Evolutionary conservation across 2,113 vertebrate species (phyloP).

Genomic region (Lepidothrix coronata): DNA sequence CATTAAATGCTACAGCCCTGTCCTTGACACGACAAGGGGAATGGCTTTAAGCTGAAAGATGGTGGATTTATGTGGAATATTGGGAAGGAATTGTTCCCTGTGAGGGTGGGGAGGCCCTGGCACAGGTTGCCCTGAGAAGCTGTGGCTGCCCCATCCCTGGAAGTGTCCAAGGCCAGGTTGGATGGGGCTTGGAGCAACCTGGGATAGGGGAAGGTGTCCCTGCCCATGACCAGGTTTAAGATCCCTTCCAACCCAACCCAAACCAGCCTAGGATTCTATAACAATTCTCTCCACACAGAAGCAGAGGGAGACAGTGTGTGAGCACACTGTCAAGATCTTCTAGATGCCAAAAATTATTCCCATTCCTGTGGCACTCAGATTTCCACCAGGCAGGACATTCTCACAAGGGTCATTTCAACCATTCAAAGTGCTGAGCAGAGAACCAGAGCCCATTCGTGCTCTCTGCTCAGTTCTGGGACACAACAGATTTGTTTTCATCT

Average conservation of each 20-base stretch:
- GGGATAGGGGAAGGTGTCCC: background rate
- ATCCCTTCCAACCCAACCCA: background rate
- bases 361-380: background rate
- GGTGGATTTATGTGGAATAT: background rate
- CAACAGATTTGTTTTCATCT: rapidly evolving
- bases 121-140: background rate
- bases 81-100: rapidly evolving
- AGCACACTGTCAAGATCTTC: background rate
- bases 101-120: background rate
- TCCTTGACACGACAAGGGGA: background rate
- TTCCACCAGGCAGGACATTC: background rate
- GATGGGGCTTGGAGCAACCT: background rate
- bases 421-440: background rate
- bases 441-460: rapidly evolving
- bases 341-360: background rate
- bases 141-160: background rate
- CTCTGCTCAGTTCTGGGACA: rapidly evolving
- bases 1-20: background rate
- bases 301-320: background rate
- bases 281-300: background rate
- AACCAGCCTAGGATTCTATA: background rate
- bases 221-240: background rate
- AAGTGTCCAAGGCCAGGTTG: background rate
- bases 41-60: background rate
- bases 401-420: background rate